phyloP scores from a whole-genome alignment of 2,888 invertebrate genomes.

The Scaptomyza caliginosa region DNA sequence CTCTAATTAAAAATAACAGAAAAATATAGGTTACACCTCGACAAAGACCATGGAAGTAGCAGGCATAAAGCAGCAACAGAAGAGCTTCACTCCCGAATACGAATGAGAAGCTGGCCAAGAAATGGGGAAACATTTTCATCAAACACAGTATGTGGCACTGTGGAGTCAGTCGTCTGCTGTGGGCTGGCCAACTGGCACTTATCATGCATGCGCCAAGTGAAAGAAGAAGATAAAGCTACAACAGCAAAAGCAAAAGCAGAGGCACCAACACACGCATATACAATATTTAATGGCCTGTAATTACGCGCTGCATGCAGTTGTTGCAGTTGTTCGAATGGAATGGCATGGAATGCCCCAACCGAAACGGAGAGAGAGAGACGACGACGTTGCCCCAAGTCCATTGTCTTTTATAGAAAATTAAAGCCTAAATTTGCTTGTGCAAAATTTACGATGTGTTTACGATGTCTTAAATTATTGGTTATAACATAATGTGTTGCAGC shows the following conservation, averaged over 20 bases:
- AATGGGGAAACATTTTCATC: conserved; percentile 60
- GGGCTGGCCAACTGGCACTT: conserved; percentile 70
- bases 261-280: conserved; percentile 18
- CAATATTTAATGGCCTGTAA: conserved; percentile 72
- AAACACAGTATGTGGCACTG: conserved; percentile 37
- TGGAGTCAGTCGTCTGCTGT: conserved; percentile 41
- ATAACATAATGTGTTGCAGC: conserved; percentile 67
- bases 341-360: conserved; percentile 38
- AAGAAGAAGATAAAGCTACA: conserved; percentile 47
- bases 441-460: conserved; percentile 82
- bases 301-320: conserved; percentile 54
- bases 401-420: conserved; percentile 63
- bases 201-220: conserved; percentile 69
- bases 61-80: background rate
- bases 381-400: conserved; percentile 16
- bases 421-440: conserved; percentile 72
- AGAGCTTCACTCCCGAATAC: too few species aligned
- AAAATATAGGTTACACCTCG: conserved; percentile 72
- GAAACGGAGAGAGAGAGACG: conserved; percentile 22
- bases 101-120: conserved; percentile 20
- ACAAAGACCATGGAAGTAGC: conserved; percentile 32
- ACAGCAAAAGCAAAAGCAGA: too few species aligned
- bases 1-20: conserved; percentile 68
- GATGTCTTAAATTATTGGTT: conserved; percentile 79
- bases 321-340: conserved; percentile 22